Percentiles rank a stretch among this genome's conserved stretches.
Evolutionary conservation across 2,888 invertebrate genomes (phyloP).

Genomic region (Gisinianus flammeolus): DNA sequence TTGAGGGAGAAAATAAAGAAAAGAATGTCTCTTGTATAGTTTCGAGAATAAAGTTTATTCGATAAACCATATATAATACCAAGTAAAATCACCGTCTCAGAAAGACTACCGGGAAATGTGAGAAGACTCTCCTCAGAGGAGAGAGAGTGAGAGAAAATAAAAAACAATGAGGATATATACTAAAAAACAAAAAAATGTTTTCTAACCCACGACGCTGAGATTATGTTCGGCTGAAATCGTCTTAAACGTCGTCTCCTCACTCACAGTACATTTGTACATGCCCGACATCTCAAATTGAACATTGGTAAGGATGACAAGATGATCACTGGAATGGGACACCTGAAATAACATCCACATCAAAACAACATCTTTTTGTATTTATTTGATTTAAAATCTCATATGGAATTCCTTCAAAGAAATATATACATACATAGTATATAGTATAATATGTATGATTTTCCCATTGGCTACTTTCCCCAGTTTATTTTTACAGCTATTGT

Average conservation of each 20-base stretch:
- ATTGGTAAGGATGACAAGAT: conserved; percentile 72
- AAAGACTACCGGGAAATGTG: no score
- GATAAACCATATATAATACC: no score
- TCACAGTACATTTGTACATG: conserved; percentile 76
- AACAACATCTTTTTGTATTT: not conserved
- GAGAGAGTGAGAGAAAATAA: no score
- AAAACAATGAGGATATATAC: no score
- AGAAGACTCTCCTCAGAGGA: no score
- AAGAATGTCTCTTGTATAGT: no score
- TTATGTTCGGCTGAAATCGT: conserved; percentile 43
- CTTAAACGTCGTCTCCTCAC: conserved; percentile 68
- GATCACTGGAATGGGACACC: conserved; percentile 70
- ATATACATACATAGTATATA: not conserved
- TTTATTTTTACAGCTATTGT: no score
- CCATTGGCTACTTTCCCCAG: not conserved
- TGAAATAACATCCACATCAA: conserved; percentile 61
- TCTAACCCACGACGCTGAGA: conserved; percentile 46
- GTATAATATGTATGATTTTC: no score
- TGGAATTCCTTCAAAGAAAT: not conserved
- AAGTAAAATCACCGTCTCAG: no score
- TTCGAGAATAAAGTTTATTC: no score
- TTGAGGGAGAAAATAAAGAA: no score
- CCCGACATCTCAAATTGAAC: conserved; percentile 74
- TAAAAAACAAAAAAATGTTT: not conserved
- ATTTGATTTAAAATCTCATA: not conserved